Evolutionary conservation across 2,888 invertebrate genomes (phyloP).

Genomic region (Choreutis nemorana): DNA sequence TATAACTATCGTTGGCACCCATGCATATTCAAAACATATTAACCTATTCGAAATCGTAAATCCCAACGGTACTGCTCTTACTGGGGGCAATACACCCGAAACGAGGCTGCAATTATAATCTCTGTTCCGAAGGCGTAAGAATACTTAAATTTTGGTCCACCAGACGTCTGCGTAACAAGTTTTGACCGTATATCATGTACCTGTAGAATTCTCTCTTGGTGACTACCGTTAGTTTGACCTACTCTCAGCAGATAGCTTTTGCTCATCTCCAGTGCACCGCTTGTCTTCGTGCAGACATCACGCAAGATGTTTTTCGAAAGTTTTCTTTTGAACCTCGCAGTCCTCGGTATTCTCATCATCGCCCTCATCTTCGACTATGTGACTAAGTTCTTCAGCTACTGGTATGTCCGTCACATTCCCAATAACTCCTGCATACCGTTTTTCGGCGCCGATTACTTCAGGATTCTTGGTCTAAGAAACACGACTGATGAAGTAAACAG

Average conservation of each 20-base stretch:
- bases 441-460: conserved; percentile 48
- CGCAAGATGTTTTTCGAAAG: conserved; percentile 63
- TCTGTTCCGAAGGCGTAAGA: too few relatives aligned
- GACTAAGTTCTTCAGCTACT: conserved; percentile 57
- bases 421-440: conserved; percentile 43
- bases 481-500: conserved; percentile 42
- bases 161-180: conserved; percentile 12
- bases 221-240: conserved; percentile 56
- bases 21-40: too few relatives aligned
- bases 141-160: too few relatives aligned
- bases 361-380: conserved; percentile 51
- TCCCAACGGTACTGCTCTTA: too few relatives aligned
- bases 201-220: too few relatives aligned
- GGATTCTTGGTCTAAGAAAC: conserved; percentile 37
- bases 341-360: conserved; percentile 31
- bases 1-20: too few relatives aligned
- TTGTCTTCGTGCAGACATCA: too few relatives aligned
- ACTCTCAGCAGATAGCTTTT: conserved; percentile 19
- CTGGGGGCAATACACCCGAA: too few relatives aligned
- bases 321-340: conserved; percentile 37
- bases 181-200: too few relatives aligned
- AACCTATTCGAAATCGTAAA: too few relatives aligned
- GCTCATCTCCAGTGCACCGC: too few relatives aligned
- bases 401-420: conserved; percentile 51
- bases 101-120: too few relatives aligned